phyloP scores from a whole-genome alignment of 2,797 vertebrate genomes.

The Myotis pilosus region DNA sequence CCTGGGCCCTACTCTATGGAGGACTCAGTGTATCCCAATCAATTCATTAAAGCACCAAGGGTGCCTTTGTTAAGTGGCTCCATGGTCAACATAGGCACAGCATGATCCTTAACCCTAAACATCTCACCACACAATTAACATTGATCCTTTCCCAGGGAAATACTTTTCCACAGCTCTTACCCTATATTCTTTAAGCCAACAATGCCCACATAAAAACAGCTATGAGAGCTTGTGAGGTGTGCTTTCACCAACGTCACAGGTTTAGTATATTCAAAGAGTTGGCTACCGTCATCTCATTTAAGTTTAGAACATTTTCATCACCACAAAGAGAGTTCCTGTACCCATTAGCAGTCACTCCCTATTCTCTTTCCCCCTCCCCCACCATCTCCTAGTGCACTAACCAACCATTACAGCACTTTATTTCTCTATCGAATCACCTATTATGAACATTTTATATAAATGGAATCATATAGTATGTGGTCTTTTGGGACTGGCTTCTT shows the following conservation, averaged over 20 bases:
- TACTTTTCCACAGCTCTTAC: neutral
- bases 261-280: conserved; percentile 16
- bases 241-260: neutral
- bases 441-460: neutral
- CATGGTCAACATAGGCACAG: neutral
- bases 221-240: neutral
- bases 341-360: neutral
- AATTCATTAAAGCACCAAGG: neutral
- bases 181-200: neutral
- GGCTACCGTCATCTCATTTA: neutral
- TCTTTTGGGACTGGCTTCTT: neutral
- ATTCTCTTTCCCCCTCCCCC: neutral
- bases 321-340: neutral
- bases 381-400: neutral
- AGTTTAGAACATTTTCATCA: conserved; percentile 10
- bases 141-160: neutral
- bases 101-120: neutral
- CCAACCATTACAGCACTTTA: neutral
- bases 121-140: neutral
- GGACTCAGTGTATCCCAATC: neutral
- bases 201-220: neutral
- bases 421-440: neutral
- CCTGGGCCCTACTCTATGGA: neutral
- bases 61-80: neutral
- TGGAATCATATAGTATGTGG: neutral